Evolutionary conservation across 2,113 vertebrate genomes (phyloP), one percentile per base, ranked within the genome.

Genomic region (Myotis yumanensis): DNA sequence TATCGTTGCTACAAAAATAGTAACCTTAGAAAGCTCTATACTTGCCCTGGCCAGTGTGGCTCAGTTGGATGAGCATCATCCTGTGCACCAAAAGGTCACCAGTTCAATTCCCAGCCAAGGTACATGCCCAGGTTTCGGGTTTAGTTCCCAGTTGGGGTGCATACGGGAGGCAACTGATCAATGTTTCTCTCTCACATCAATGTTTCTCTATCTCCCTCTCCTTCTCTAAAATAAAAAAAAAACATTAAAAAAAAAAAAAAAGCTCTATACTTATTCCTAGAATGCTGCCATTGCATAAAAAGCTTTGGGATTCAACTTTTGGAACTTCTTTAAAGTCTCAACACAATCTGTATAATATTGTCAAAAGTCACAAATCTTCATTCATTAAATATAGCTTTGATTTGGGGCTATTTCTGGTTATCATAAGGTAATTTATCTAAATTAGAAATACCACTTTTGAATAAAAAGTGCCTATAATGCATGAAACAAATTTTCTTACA

Each of bases 301-400:
- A 89, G 69, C 75, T 93, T 73, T 73, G 35, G 30, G 32, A 96
- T 76, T 96, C 92, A 93, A 90, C 43, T 81, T 96, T 66, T 96
- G 35, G 57, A 96, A 91, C 22, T 86, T 22, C 22, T 94, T 84
- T 71, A 86, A 86, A 95, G 48, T 68, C 46, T 93, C 86, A 94
- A 75, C 43, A 85, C 10, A 86, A 68, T 84, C 83, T 91, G 91
- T 88, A 80, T 52, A 93, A 76, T 84, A 91, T n/a, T 91, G 64
- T 91, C 92, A 94, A 25, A 95, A 94, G 25, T 95, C 37, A 91
- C 64, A 95, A 90, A 90, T 94, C 75, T 96, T 96, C 88, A 86
- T 52, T 79, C 23, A 59, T 93, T 96, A 93, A 94, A 73, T 40
- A 73, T 3, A 84, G 64, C 37, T 91, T 76, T 90, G 52, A 94